Evolutionary conservation across 2,888 invertebrate species (phyloP).

Genomic region (Chaetogeoica ovagalla): DNA sequence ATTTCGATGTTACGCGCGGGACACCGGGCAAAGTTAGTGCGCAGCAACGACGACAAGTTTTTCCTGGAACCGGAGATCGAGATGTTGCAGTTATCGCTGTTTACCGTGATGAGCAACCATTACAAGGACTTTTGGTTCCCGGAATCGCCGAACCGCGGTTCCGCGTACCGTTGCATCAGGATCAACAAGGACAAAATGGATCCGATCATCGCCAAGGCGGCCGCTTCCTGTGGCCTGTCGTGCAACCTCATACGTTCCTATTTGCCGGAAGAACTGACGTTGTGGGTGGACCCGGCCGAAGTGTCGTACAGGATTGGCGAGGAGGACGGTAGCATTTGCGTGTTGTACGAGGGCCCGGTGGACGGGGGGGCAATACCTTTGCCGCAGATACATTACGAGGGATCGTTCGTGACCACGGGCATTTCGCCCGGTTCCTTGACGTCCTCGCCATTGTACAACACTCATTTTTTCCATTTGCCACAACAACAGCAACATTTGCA

Average conservation of each 20-base stretch:
- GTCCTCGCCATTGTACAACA: conserved; percentile 5
- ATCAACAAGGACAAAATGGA: conserved; percentile 72
- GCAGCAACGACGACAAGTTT: conserved; percentile 59
- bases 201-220: conserved; percentile 69
- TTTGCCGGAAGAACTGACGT: conserved; percentile 72
- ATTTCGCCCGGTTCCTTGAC: neutral
- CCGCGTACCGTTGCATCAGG: conserved; percentile 71
- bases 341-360: conserved; percentile 56
- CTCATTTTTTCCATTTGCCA: neutral
- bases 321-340: conserved; percentile 66
- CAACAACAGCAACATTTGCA: neutral
- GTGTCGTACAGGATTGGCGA: conserved; percentile 71
- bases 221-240: conserved; percentile 67
- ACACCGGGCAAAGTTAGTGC: conserved; percentile 60
- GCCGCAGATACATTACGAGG: neutral
- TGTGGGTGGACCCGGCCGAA: conserved; percentile 77
- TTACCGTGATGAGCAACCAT: conserved; percentile 63
- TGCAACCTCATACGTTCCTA: conserved; percentile 63
- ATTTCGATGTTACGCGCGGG: conserved; percentile 58
- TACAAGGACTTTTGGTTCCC: conserved; percentile 76
- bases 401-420: too few species aligned
- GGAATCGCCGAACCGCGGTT: conserved; percentile 71
- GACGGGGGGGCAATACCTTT: too few species aligned
- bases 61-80: conserved; percentile 60
- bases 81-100: conserved; percentile 64